Evolutionary conservation across 2,888 invertebrate species (phyloP).

Genomic region (Chymomyza fuscimana): DNA sequence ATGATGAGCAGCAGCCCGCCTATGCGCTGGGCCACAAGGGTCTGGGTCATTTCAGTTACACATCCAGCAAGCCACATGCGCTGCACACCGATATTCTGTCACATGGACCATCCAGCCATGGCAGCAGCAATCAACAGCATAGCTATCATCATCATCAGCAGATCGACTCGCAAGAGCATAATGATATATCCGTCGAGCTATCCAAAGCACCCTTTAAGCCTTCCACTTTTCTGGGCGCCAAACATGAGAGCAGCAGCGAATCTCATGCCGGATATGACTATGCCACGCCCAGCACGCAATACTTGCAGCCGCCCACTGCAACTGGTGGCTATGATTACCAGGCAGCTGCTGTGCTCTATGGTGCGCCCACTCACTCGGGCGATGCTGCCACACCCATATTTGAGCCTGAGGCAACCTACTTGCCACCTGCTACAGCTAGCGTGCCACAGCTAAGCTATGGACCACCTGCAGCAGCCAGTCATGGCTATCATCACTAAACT

Average conservation of each 20-base stretch:
- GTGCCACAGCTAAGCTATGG: slow-evolving; percentile 45
- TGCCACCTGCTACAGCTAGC: slow-evolving; percentile 36
- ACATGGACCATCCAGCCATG: background rate
- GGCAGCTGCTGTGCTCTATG: slow-evolving; percentile 49
- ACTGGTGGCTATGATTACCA: slow-evolving; percentile 63
- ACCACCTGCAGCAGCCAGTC: slow-evolving; percentile 50
- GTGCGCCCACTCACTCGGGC: slow-evolving; percentile 52
- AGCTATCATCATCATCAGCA: background rate
- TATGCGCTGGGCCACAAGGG: slow-evolving; percentile 78
- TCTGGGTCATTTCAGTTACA: slow-evolving; percentile 74
- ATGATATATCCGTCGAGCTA: slow-evolving; percentile 41
- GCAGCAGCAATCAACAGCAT: slow-evolving; percentile 23
- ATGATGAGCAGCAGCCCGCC: slow-evolving; percentile 57
- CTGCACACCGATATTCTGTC: slow-evolving; percentile 65
- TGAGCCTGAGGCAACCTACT: slow-evolving; percentile 63
- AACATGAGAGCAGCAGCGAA: slow-evolving; percentile 60
- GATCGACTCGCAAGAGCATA: slow-evolving; percentile 23
- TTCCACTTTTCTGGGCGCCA: slow-evolving; percentile 76
- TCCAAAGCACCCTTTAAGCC: slow-evolving; percentile 76
- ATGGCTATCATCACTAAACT: slow-evolving; percentile 50
- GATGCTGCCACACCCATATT: slow-evolving; percentile 55
- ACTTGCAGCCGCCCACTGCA: slow-evolving; percentile 52
- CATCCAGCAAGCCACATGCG: slow-evolving; percentile 73
- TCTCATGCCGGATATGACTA: slow-evolving; percentile 37
- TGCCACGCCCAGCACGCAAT: slow-evolving; percentile 51